These are phyloP conservation scores for Casuarius casuarius DNA, from an alignment of 2,113 vertebrate genomes.

Conservation along the genomic window DNA sequence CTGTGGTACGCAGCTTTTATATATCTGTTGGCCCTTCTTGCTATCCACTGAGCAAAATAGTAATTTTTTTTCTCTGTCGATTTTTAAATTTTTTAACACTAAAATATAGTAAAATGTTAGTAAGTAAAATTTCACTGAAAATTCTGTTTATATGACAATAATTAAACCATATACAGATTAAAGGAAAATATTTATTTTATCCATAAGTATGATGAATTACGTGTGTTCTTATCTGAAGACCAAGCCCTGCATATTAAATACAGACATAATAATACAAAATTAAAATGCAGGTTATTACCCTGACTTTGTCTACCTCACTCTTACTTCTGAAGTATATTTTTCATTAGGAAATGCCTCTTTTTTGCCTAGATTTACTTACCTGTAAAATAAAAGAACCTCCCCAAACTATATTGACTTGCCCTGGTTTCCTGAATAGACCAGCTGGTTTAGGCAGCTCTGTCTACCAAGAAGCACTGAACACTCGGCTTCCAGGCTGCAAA, in stretches of 20 bases:
- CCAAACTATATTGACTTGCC: background rate
- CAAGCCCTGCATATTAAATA: background rate
- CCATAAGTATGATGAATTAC: background rate
- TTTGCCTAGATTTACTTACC: background rate
- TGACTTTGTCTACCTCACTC: background rate
- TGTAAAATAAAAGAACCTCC: background rate
- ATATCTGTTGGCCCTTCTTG: too few relatives aligned
- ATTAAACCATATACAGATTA: background rate
- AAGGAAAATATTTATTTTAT: background rate
- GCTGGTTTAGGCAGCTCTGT: background rate
- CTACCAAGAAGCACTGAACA: rapidly evolving
- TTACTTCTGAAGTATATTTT: background rate
- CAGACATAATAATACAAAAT: background rate
- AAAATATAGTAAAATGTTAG: background rate
- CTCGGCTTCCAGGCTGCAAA: background rate
- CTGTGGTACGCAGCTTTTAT: too few relatives aligned
- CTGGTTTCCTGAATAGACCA: background rate
- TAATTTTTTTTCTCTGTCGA: background rate
- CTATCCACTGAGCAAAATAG: background rate
- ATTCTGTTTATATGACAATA: background rate
- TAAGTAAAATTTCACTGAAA: background rate
- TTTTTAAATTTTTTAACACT: background rate
- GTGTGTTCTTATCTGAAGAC: background rate
- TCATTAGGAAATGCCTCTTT: background rate
- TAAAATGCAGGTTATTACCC: too few relatives aligned